Evolutionary conservation across 2,888 invertebrate genomes (phyloP), one percentile per base, ranked within the genome.

Genomic region (Lasius platythorax): DNA sequence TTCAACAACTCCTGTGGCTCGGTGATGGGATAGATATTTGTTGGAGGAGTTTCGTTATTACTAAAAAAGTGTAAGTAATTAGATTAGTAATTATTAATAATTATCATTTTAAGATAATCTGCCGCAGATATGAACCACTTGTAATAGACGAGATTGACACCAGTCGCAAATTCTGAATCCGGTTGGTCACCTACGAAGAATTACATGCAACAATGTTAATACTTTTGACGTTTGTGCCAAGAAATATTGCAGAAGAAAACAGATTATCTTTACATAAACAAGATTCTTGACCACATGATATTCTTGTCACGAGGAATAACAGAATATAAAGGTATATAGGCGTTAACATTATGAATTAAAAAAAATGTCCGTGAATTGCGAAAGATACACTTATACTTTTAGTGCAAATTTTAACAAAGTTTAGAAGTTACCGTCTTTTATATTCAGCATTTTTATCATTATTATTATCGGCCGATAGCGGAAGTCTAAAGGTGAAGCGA

Each of bases 61-160:
- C 88, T 88, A 23, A 9, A 43, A 61, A 64, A n/a, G 5, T 0
- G 12, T 3, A 23, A 23, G 23, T 23, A 23, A 18, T 3, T 5
- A 5, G 37, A 37, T 61, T 8, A 30, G 37, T 3, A 58, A 74
- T 37, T 74, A 43, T 15, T 64, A 50, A 0, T 50, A 75, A 74
- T 43, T 30, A 43, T 43, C 40, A 73, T 58, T 72, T 40, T 0
- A 37, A 1, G 1, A 73, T 0, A 12, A 43, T 63, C 46, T 15
- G 5, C 15, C 63, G 12, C 46, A 2, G 3, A 61, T 43, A 74
- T 61, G n/a, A 61, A 74, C 75, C 75, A 75, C 11, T 64, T 37
- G 5, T 75, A 75, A 64, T 75, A 75, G 15, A 75, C 5, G 5
- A 75, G 15, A 0, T 50, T 50, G 64, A 75, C 9, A 18, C 11